Evolutionary conservation across 1,140 invertebrate genomes (phyloP).

Genomic region (Aphis craccivora): DNA sequence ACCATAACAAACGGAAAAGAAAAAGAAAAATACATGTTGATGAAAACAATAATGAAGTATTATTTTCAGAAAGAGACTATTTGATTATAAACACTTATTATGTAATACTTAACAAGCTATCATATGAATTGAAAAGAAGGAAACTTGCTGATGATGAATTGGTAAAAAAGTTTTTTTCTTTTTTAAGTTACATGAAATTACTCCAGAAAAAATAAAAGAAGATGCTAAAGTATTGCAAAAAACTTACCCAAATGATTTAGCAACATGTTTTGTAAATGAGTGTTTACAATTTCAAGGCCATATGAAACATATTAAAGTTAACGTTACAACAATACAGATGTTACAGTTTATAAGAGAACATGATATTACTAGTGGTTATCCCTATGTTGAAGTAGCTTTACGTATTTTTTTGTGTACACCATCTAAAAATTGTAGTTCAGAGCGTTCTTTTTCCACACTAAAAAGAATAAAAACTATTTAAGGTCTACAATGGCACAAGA

Average conservation of each 20-base stretch:
- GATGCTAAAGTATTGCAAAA: background rate
- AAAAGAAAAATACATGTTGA: background rate
- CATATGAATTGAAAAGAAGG: background rate
- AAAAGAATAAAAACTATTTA: background rate
- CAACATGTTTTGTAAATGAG: background rate
- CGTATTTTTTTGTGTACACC: background rate
- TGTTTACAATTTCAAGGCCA: background rate
- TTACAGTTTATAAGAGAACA: background rate
- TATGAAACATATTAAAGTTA: background rate
- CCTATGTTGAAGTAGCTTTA: background rate
- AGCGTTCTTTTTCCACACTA: background rate
- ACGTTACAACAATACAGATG: background rate
- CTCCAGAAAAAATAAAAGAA: background rate
- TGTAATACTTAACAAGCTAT: slow-evolving; percentile 19
- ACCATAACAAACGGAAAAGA: background rate
- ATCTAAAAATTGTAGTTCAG: slow-evolving; percentile 4
- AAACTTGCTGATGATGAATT: background rate
- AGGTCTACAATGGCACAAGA: slow-evolving; percentile 1
- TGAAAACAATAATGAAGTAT: slow-evolving; percentile 20
- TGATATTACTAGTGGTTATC: background rate
- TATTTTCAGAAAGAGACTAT: background rate
- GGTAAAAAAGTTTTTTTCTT: background rate
- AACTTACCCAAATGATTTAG: slow-evolving; percentile 30
- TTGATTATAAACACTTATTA: background rate
- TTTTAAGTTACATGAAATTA: slow-evolving; percentile 8